Evolutionary conservation across 2,113 vertebrate genomes (phyloP).

Genomic region (Tenebrosternarchus preto): DNA sequence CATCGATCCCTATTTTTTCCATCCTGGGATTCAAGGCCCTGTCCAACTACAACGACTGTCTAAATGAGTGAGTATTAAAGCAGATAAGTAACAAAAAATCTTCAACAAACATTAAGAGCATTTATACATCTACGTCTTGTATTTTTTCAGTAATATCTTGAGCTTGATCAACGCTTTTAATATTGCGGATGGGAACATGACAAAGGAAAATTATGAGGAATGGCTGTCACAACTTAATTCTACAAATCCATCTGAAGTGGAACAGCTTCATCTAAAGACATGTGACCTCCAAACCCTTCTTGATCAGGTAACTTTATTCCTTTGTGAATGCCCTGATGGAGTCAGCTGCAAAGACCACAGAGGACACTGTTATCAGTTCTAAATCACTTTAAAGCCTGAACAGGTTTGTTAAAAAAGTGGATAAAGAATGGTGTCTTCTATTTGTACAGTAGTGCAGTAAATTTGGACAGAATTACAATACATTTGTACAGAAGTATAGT

Average conservation of each 20-base stretch:
- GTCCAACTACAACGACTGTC: slow-evolving; percentile 71
- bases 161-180: slow-evolving; percentile 79
- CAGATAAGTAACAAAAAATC: background rate
- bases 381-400: too few relatives aligned
- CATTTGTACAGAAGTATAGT: too few relatives aligned
- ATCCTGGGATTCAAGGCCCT: slow-evolving; percentile 92
- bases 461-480: too few relatives aligned
- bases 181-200: slow-evolving; percentile 77
- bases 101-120: background rate
- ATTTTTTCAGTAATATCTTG: slow-evolving; percentile 80
- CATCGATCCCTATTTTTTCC: slow-evolving; percentile 84
- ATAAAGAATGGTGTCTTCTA: too few relatives aligned
- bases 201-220: slow-evolving; percentile 68
- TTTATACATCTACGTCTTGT: background rate
- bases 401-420: too few relatives aligned
- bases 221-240: slow-evolving; percentile 71
- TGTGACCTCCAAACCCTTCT: slow-evolving; percentile 83
- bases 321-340: background rate
- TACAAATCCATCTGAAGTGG: slow-evolving; percentile 62
- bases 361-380: background rate
- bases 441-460: too few relatives aligned
- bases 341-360: background rate
- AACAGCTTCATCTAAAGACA: slow-evolving; percentile 64
- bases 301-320: slow-evolving; percentile 75
- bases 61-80: slow-evolving; percentile 70